Percentiles rank a stretch among this genome's conserved stretches.
These are phyloP conservation scores for Halisarca cf. caerulea DNA, from an alignment of 37 sponge, comb jelly and placozoan genomes.

Conservation along the genomic window DNA sequence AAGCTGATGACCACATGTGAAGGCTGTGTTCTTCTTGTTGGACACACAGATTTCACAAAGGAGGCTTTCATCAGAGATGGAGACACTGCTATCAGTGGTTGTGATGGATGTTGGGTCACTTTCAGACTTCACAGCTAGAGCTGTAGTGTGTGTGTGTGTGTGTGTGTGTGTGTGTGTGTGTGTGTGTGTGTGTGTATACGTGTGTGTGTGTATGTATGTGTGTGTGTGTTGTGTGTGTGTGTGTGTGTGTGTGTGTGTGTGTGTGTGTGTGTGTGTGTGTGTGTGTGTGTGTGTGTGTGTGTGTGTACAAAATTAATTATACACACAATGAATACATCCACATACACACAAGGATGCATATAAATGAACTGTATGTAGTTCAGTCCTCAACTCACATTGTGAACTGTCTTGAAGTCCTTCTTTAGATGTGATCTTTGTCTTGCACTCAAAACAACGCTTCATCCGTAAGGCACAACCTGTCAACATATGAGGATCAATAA, in stretches of 20 bases:
- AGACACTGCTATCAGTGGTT: too few relatives aligned
- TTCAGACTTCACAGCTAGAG: too few relatives aligned
- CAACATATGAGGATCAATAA: background rate
- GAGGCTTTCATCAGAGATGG: background rate
- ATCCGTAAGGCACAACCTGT: background rate
- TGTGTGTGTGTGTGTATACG: background rate
- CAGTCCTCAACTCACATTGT: too few relatives aligned
- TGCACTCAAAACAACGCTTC: background rate
- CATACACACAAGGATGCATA: too few relatives aligned
- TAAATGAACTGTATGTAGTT: too few relatives aligned
- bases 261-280: too few relatives aligned
- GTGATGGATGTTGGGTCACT: too few relatives aligned
- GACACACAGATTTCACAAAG: constrained; percentile 70
- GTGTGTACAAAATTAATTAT: too few relatives aligned
- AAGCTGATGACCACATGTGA: constrained; percentile 81
- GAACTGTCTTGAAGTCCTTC: background rate
- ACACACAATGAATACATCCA: too few relatives aligned
- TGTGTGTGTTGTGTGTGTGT: background rate
- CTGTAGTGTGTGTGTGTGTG: too few relatives aligned
- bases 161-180: background rate
- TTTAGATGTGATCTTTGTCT: background rate
- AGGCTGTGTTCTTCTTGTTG: constrained; percentile 71
- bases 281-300: too few relatives aligned
- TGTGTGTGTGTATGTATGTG: background rate
- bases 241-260: too few relatives aligned